Percentiles rank a stretch among this genome's conserved stretches.
Evolutionary conservation across 2,888 invertebrate species (phyloP).

Genomic region (Tetragonula carbonaria): DNA sequence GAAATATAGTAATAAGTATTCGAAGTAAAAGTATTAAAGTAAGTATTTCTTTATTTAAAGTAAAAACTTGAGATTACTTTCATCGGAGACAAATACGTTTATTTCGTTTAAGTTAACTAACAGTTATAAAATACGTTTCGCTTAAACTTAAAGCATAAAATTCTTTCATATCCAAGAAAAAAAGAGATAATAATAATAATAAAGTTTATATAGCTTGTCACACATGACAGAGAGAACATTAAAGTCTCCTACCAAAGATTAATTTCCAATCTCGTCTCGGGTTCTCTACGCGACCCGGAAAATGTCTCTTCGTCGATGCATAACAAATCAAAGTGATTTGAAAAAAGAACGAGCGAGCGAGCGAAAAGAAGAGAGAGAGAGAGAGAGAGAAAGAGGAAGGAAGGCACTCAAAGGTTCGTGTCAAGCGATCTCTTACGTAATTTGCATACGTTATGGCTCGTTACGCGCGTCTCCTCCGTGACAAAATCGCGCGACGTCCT

Average conservation of each 20-base stretch:
- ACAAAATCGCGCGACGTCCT: slow-evolving; percentile 52
- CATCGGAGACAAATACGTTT: too few species aligned
- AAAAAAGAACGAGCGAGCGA: neutral
- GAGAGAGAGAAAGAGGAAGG: too few species aligned
- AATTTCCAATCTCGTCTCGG: neutral
- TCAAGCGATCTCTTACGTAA: slow-evolving; percentile 30
- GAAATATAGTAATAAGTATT: neutral
- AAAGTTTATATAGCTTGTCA: neutral
- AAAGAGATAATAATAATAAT: neutral
- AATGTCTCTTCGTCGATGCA: neutral
- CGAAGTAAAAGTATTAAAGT: too few species aligned
- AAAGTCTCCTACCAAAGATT: neutral
- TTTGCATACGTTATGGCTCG: slow-evolving; percentile 51
- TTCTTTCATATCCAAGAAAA: neutral
- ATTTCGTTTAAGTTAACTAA: too few species aligned
- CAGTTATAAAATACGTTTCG: too few species aligned
- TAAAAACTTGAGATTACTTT: too few species aligned
- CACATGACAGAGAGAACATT: neutral
- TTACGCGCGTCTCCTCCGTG: slow-evolving; percentile 39
- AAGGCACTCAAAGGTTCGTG: slow-evolving; percentile 5
- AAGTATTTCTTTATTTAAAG: neutral
- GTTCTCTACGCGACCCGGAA: neutral
- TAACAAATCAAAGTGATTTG: neutral
- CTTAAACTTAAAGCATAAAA: too few species aligned
- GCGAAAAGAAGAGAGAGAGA: neutral